Evolutionary conservation across 1,140 invertebrate genomes (phyloP).

Genomic region (Tetramorium alpestre): DNA sequence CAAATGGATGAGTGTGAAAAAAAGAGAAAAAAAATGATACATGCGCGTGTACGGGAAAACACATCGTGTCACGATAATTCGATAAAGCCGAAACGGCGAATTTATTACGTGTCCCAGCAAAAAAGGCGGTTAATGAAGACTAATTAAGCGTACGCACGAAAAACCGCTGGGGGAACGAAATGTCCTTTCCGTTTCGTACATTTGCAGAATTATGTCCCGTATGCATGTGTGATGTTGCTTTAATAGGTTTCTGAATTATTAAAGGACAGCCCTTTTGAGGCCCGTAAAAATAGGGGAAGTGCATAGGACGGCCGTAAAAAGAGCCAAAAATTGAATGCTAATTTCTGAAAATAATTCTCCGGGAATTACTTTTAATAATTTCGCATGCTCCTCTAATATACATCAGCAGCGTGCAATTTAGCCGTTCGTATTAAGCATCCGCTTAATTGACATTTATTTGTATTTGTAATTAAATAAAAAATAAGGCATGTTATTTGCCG

Average conservation of each 20-base stretch:
- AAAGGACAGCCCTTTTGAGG: constrained; percentile 34
- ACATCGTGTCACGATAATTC: constrained; percentile 28
- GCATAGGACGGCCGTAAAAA: neutral
- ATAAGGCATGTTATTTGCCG: neutral
- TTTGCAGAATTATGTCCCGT: constrained; percentile 25
- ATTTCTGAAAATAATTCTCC: constrained; percentile 9
- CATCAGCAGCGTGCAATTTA: neutral
- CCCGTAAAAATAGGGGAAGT: constrained; percentile 5
- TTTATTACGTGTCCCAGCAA: constrained; percentile 28
- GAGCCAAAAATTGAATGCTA: constrained; percentile 35
- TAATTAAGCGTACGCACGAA: constrained; percentile 38
- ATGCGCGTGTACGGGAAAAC: neutral
- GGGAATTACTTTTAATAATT: constrained; percentile 15
- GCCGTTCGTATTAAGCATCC: neutral
- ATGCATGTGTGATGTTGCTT: neutral
- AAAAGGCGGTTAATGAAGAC: constrained; percentile 34
- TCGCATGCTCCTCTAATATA: neutral
- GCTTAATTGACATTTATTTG: neutral
- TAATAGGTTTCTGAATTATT: constrained; percentile 53
- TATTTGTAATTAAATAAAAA: neutral
- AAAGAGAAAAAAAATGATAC: neutral
- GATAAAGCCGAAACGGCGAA: constrained; percentile 28
- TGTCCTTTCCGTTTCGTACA: constrained; percentile 41
- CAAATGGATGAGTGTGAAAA: neutral
- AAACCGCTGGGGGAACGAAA: constrained; percentile 23